Percentiles rank a stretch among this genome's conserved stretches.
Conservation (phyloP, 1,140 invertebrate genomes). For the Eufriesea mexicana region DNA sequence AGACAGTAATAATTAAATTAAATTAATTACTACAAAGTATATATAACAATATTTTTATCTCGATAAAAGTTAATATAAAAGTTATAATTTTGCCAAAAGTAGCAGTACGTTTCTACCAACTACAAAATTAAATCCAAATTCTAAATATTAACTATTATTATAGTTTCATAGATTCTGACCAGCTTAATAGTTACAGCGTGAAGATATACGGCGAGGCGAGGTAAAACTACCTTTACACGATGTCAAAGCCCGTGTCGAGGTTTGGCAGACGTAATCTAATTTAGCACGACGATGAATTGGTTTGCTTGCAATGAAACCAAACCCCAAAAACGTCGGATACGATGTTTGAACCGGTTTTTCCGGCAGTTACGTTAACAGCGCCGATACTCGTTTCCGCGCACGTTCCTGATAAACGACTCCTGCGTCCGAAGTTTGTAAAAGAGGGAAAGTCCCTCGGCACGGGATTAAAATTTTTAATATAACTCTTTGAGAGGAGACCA, state of each 20-base stretch:
- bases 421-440: conserved; percentile 28
- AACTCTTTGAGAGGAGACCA: conserved; percentile 56
- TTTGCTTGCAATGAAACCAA: neutral
- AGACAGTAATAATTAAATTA: too few relatives aligned
- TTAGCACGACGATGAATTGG: neutral
- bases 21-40: too few relatives aligned
- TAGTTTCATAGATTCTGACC: too few relatives aligned
- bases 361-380: conserved; percentile 42
- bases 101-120: too few relatives aligned
- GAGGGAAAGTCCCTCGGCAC: conserved; percentile 32
- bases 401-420: conserved; percentile 56
- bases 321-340: neutral
- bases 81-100: too few relatives aligned
- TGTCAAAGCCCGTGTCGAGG: neutral
- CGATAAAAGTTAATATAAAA: too few relatives aligned
- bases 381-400: conserved; percentile 49
- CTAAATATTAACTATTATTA: too few relatives aligned
- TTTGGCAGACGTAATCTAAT: neutral
- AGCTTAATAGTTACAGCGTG: too few relatives aligned
- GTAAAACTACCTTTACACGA: neutral
- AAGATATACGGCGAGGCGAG: neutral
- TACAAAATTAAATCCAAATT: too few relatives aligned
- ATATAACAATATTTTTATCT: too few relatives aligned
- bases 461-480: conserved; percentile 68
- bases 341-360: neutral